phyloP scores from a whole-genome alignment of 2,113 vertebrate genomes.

The Scatophagus argus region DNA sequence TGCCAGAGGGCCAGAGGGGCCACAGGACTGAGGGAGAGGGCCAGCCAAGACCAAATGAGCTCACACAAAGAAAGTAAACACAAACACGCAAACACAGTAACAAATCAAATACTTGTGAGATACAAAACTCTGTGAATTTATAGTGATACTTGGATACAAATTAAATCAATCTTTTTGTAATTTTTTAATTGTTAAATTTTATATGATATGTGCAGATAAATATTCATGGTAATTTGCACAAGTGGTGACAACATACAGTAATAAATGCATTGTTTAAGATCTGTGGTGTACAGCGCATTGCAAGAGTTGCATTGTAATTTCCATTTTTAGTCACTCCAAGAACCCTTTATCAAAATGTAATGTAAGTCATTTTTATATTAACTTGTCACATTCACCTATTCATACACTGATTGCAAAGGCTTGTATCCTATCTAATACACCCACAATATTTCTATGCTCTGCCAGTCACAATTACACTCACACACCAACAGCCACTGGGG shows the following conservation, averaged over 20 bases:
- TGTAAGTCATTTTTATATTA: no score
- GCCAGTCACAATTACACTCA: no score
- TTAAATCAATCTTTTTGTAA: no score
- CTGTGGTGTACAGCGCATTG: background rate
- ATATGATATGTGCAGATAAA: background rate
- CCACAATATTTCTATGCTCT: no score
- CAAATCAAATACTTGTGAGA: conserved; percentile 19
- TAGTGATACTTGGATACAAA: background rate
- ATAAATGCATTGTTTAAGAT: background rate
- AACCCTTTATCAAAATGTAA: no score
- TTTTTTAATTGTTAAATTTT: background rate
- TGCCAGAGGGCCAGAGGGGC: conserved; percentile 80
- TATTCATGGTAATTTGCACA: background rate
- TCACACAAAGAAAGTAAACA: conserved; percentile 5
- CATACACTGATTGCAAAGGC: no score
- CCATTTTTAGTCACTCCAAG: conserved; percentile 1
- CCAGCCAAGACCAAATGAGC: conserved; percentile 67
- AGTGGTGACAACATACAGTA: background rate
- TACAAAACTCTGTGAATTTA: background rate
- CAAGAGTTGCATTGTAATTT: background rate
- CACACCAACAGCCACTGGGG: no score
- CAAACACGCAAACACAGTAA: conserved; percentile 22
- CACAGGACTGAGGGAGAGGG: conserved; percentile 64
- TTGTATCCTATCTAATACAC: no score
- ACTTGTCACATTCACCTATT: no score